These are phyloP conservation scores for Cotesia chilonis DNA, from an alignment of 1,140 invertebrate genomes.

Conservation along the genomic window DNA sequence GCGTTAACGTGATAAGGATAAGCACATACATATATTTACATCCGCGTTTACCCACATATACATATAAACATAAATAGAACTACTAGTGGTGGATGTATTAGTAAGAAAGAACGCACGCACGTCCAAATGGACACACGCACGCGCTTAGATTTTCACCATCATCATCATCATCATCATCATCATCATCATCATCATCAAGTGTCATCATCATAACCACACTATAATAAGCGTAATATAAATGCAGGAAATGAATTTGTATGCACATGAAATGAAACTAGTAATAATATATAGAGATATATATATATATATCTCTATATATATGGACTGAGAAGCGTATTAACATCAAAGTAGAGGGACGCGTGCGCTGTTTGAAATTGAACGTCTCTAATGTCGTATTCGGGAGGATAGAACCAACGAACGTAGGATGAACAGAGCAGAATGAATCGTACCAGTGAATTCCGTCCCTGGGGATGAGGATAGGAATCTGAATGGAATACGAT, in stretches of 20 bases:
- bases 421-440: too few relatives aligned
- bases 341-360: slow-evolving; percentile 8
- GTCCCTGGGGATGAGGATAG: slow-evolving; percentile 25
- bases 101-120: too few relatives aligned
- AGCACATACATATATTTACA: too few relatives aligned
- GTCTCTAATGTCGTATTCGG: slow-evolving; percentile 39
- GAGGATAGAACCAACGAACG: slow-evolving; percentile 9
- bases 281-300: neutral
- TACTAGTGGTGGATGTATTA: neutral
- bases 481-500: slow-evolving; percentile 26
- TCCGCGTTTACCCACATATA: too few relatives aligned
- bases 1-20: slow-evolving; percentile 34
- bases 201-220: neutral
- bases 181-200: too few relatives aligned
- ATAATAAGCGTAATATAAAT: slow-evolving; percentile 18
- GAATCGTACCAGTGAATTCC: neutral
- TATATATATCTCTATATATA: neutral
- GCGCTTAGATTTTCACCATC: too few relatives aligned
- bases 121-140: too few relatives aligned
- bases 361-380: slow-evolving; percentile 39
- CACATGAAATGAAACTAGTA: slow-evolving; percentile 11
- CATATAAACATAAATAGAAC: too few relatives aligned
- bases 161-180: too few relatives aligned
- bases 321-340: slow-evolving; percentile 4
- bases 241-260: slow-evolving; percentile 24